Percentiles rank a stretch among this genome's conserved stretches.
Evolutionary conservation across 2,888 invertebrate species (phyloP).

Genomic region (Tetanocera ferruginea): DNA sequence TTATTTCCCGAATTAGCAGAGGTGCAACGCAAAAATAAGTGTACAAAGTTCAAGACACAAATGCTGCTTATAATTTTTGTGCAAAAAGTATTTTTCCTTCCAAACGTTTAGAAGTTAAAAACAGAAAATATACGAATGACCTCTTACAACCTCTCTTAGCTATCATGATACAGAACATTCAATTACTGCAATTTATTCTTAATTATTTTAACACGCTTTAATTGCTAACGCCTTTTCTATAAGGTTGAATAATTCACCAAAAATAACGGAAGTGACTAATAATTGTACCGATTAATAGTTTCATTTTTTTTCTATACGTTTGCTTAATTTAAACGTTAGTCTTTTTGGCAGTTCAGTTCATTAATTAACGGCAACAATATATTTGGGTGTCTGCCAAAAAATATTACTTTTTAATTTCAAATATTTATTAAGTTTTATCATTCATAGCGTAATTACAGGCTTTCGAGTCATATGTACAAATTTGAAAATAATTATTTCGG

Average conservation of each 20-base stretch:
- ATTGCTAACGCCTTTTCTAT: no score
- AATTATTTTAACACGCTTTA: no score
- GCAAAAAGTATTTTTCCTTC: no score
- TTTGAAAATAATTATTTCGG: background rate
- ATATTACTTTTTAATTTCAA: background rate
- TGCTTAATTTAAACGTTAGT: background rate
- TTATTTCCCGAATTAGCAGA: no score
- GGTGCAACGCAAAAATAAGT: no score
- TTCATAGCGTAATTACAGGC: background rate
- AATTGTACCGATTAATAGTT: background rate
- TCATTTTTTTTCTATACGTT: background rate
- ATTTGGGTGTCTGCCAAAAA: background rate
- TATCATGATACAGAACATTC: no score
- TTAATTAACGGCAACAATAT: background rate
- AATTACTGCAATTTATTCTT: no score
- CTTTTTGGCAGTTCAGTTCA: background rate
- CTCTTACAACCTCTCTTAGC: constrained; percentile 16
- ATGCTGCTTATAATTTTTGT: no score
- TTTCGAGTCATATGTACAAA: constrained; percentile 6
- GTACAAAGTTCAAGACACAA: no score
- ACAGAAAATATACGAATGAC: no score
- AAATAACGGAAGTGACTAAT: background rate
- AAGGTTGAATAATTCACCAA: background rate
- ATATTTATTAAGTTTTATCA: background rate
- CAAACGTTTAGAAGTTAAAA: no score